A percentile compares a stretch with the other conserved stretches of the same genome.
Evolutionary conservation across 2,113 vertebrate species (phyloP).

Genomic region (Hyla sarda): DNA sequence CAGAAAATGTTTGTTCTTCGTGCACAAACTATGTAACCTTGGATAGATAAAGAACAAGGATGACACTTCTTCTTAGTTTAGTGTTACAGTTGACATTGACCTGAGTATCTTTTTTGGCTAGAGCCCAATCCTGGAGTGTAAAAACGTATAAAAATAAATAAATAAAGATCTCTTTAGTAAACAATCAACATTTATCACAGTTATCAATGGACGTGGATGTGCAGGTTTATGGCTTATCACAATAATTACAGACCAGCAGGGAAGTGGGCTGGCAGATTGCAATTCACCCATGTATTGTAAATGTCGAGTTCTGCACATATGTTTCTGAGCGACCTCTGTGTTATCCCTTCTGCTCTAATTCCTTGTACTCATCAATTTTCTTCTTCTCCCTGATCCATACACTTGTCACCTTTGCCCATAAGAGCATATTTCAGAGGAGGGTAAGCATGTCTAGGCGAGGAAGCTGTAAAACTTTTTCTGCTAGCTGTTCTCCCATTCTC

Average conservation of each 20-base stretch:
- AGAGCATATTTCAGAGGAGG: conserved; percentile 5
- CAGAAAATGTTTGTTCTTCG: too few relatives aligned
- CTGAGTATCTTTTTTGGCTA: neutral
- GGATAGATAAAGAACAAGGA: too few relatives aligned
- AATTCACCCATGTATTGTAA: conserved; percentile 40
- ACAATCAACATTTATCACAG: neutral
- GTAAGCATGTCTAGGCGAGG: conserved; percentile 5
- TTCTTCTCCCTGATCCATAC: conserved; percentile 15
- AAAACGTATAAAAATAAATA: neutral
- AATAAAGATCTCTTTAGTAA: neutral
- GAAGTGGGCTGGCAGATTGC: conserved; percentile 8
- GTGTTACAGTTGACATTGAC: neutral
- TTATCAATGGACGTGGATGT: neutral
- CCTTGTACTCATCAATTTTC: conserved; percentile 23
- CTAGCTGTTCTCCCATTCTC: too few relatives aligned
- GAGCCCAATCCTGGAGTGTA: neutral
- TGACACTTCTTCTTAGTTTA: too few relatives aligned
- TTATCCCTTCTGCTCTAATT: conserved; percentile 28
- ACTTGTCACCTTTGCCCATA: conserved; percentile 29
- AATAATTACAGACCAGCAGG: conserved; percentile 13
- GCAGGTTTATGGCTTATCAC: neutral
- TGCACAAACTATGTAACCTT: too few relatives aligned
- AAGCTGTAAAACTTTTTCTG: conserved; percentile 1
- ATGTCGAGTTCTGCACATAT: conserved; percentile 34
- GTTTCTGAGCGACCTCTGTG: conserved; percentile 7